Conservation (phyloP, 2,797 vertebrate genomes). For the Sebastes aleutianus region DNA sequence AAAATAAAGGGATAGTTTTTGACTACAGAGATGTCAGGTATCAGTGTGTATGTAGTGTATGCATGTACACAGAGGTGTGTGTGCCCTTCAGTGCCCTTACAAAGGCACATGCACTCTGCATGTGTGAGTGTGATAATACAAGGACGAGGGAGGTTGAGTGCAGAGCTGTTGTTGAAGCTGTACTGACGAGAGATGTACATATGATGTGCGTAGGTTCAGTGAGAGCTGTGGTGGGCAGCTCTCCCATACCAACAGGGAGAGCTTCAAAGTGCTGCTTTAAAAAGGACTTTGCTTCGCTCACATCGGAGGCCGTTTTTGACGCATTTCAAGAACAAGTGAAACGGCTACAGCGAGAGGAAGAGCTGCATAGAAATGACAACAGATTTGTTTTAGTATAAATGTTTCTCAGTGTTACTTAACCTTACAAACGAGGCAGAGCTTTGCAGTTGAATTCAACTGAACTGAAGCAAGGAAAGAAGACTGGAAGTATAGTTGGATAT, state of each 20-base stretch:
- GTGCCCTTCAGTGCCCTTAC: neutral
- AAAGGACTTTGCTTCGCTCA: slow-evolving; percentile 47
- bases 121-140: slow-evolving; percentile 7
- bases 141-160: slow-evolving; percentile 29
- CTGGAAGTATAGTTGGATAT: neutral
- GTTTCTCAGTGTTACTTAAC: neutral
- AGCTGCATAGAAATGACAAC: neutral
- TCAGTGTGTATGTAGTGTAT: neutral
- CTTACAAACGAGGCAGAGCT: neutral
- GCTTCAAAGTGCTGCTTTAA: slow-evolving; percentile 60
- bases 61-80: neutral
- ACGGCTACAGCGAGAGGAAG: neutral
- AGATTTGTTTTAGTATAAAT: neutral
- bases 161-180: slow-evolving; percentile 20
- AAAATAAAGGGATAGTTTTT: neutral
- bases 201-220: slow-evolving; percentile 59
- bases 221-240: slow-evolving; percentile 59
- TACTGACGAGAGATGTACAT: slow-evolving; percentile 37
- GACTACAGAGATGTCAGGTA: neutral
- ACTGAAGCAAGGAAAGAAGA: neutral
- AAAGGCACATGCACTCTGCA: neutral
- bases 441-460: neutral
- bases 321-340: slow-evolving; percentile 33
- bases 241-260: slow-evolving; percentile 44
- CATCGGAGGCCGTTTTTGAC: slow-evolving; percentile 40